Base-by-base conservation (phyloP, 2,113 vertebrate species). In the Forbesichthys agassizii region DNA sequence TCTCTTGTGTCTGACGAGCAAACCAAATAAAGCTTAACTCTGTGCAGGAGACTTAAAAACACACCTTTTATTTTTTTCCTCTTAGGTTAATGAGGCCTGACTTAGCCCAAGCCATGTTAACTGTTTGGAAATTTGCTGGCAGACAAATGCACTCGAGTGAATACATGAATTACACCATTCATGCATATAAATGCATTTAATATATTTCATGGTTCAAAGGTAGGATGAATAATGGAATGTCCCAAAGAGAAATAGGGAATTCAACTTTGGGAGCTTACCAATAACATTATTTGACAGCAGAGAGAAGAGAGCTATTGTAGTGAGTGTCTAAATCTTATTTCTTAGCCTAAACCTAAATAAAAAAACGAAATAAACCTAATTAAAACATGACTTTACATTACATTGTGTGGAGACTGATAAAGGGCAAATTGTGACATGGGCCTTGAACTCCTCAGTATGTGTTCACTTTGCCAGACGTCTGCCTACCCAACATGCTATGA, bases 71-170 rank as follows among this genome's bases (percentile, higher is more conserved):
- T 27, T 51, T 64, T 64, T 16, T 62, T 16, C 11, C 3, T 9
- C 56, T 9, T 61, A 70, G 51, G 70, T 55, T 66, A 78, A 69
- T 59, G 61, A 73, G 79, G 79, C 77, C 71, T 68, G 76, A 74
- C 49, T 42, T 12, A 69, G 72, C 73, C 57, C 33, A 74, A 78
- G 70, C 66, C 14, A 36, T 18, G 33, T 47, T 78, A 18, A 62
- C 9, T 42, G 12, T 82, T 72, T 36, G 67, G 53, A 42, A 59
- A 78, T 64, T 70, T 46, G 74, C 60, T 68, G 71, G 68, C 27
- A 81, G 33, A 56, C 75, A 80, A 77, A 78, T 64, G 76, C 69
- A 67, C 27, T 14, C 61, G 61, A 70, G 64, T 68, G 62, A 82
- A 68, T 64, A 62, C 48, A 78, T 77, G 64, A 83, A 70, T 71